Evolutionary conservation across 2,113 vertebrate species (phyloP).

Genomic region (Clarias macrocephalus): DNA sequence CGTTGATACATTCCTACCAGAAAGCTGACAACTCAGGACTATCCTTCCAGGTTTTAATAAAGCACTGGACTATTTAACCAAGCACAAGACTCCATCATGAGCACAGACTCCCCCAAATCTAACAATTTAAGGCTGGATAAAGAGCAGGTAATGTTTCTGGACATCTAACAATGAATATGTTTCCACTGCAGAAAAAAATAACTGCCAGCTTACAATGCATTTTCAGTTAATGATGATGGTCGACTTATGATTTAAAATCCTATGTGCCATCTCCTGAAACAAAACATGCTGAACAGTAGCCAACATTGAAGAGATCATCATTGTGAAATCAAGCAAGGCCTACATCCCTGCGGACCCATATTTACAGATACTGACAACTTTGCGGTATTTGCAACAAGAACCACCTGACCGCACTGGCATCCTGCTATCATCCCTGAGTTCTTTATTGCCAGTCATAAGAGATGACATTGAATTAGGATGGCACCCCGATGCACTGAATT

Average conservation of each 20-base stretch:
- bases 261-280: not conserved
- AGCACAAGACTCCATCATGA: too few relatives aligned
- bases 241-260: not conserved
- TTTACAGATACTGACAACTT: not conserved
- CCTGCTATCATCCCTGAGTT: not conserved
- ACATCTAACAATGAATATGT: not conserved
- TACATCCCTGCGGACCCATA: not conserved
- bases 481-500: not conserved
- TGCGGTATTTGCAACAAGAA: slow-evolving; percentile 8
- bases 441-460: not conserved
- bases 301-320: not conserved
- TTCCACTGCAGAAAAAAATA: not conserved
- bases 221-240: not conserved
- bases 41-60: too few relatives aligned
- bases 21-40: too few relatives aligned
- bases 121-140: too few relatives aligned
- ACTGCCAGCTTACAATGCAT: not conserved
- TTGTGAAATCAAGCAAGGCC: not conserved
- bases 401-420: not conserved
- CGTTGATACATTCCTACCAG: too few relatives aligned
- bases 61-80: too few relatives aligned
- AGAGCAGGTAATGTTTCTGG: too few relatives aligned
- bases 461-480: not conserved
- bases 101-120: too few relatives aligned
- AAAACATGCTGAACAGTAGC: not conserved